Conservation (phyloP, 2,113 vertebrate genomes). For the Protomyctophum bolini region DNA sequence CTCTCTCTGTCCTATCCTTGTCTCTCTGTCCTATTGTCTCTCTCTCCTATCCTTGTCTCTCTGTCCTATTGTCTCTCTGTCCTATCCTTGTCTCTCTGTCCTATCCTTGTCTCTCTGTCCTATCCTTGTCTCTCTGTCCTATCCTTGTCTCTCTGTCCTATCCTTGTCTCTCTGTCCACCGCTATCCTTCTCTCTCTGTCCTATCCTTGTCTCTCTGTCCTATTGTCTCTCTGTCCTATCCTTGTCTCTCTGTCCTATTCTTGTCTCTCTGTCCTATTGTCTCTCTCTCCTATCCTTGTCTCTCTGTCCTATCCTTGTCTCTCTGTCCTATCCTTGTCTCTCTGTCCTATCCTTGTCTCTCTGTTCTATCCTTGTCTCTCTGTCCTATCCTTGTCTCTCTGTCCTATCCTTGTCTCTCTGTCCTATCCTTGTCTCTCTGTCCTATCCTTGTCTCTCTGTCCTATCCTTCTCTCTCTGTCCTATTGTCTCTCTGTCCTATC, state of each 20-base stretch:
- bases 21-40: background rate
- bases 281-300: background rate
- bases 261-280: too few species aligned
- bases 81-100: background rate
- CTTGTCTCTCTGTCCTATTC: background rate
- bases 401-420: background rate
- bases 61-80: conserved; percentile 26
- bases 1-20: background rate
- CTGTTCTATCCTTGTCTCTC: background rate
- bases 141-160: too few species aligned
- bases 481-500: background rate
- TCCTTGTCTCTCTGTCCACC: background rate
- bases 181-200: too few species aligned
- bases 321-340: background rate
- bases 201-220: background rate
- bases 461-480: background rate
- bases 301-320: background rate
- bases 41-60: conserved; percentile 3
- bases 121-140: too few species aligned
- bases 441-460: background rate
- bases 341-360: background rate
- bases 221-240: background rate
- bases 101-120: background rate
- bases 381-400: background rate
- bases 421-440: background rate